Evolutionary conservation across 2,888 invertebrate genomes (phyloP).

Genomic region (Orthosia gracilis): DNA sequence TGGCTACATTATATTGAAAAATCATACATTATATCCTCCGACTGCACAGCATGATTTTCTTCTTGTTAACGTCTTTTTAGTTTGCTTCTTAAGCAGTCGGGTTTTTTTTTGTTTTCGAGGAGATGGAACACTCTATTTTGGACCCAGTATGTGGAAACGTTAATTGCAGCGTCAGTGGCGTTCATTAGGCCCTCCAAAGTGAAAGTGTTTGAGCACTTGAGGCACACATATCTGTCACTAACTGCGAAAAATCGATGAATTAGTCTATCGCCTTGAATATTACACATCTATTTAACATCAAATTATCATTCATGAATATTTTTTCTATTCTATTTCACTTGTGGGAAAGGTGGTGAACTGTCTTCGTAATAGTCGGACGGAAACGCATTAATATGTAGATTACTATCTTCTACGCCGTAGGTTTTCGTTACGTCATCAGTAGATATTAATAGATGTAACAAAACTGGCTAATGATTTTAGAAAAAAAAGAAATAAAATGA

Average conservation of each 20-base stretch:
- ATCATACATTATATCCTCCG: too few relatives aligned
- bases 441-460: slow-evolving; percentile 6
- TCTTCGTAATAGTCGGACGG: slow-evolving; percentile 53
- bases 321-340: slow-evolving; percentile 63
- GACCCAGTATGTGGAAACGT: too few relatives aligned
- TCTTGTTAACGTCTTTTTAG: too few relatives aligned
- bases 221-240: not conserved
- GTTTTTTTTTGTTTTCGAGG: too few relatives aligned
- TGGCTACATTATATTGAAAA: too few relatives aligned
- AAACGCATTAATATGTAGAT: slow-evolving; percentile 60
- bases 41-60: too few relatives aligned
- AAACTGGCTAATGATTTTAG: slow-evolving; percentile 10
- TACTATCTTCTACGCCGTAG: slow-evolving; percentile 53
- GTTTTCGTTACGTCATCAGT: slow-evolving; percentile 55
- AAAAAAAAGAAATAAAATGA: too few relatives aligned
- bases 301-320: slow-evolving; percentile 69
- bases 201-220: too few relatives aligned
- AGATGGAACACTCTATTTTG: too few relatives aligned
- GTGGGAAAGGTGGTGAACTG: slow-evolving; percentile 63
- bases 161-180: too few relatives aligned
- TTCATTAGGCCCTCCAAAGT: too few relatives aligned
- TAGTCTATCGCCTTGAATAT: slow-evolving; percentile 35
- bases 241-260: slow-evolving; percentile 50
- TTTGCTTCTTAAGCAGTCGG: too few relatives aligned
- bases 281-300: slow-evolving; percentile 53